Evolutionary conservation across 2,888 invertebrate genomes (phyloP).

Genomic region (Pinctada fucata): DNA sequence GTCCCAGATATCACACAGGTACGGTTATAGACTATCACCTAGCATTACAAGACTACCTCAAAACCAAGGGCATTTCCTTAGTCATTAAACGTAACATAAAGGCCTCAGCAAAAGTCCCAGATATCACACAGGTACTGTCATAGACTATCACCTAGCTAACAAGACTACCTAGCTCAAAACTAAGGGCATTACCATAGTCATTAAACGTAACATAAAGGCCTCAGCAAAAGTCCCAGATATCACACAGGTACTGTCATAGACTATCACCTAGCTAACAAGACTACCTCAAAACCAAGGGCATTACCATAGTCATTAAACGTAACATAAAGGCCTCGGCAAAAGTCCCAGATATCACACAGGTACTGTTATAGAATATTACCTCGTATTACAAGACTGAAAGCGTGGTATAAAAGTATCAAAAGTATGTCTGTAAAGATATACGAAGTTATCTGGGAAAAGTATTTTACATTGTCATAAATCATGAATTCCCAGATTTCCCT

Average conservation of each 20-base stretch:
- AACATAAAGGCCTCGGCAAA: conserved; percentile 82
- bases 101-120: conserved; percentile 76
- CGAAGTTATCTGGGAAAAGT: too few relatives aligned
- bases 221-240: conserved; percentile 74
- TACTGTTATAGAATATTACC: conserved; percentile 3
- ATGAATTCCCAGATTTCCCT: too few relatives aligned
- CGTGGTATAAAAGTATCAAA: too few relatives aligned
- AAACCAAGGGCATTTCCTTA: conserved; percentile 82
- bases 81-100: conserved; percentile 85
- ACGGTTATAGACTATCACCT: conserved; percentile 88
- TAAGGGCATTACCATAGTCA: conserved; percentile 82
- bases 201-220: conserved; percentile 84
- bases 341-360: conserved; percentile 59
- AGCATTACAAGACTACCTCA: conserved; percentile 83
- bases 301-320: conserved; percentile 83
- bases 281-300: conserved; percentile 81
- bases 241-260: conserved; percentile 78
- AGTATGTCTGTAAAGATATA: too few relatives aligned
- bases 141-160: conserved; percentile 87
- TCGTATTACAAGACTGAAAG: too few relatives aligned
- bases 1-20: conserved; percentile 59
- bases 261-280: conserved; percentile 86
- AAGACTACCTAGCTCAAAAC: conserved; percentile 82
- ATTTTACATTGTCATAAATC: too few relatives aligned
- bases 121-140: conserved; percentile 62